Evolutionary conservation across 2,888 invertebrate genomes (phyloP).

Genomic region (Lepeophtheirus nordmannii): DNA sequence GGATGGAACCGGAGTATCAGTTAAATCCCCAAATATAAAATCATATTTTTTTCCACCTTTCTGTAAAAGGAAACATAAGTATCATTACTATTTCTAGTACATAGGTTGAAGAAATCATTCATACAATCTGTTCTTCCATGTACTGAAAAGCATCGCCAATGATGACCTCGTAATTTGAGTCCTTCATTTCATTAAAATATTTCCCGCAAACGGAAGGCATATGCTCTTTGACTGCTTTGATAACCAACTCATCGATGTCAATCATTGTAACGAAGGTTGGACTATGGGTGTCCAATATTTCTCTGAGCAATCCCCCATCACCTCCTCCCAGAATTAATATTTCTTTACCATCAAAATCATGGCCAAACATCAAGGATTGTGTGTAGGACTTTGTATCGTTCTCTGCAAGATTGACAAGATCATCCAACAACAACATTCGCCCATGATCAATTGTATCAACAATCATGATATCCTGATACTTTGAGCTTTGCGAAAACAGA

Average conservation of each 20-base stretch:
- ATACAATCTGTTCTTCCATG: slow-evolving; percentile 54
- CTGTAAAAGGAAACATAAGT: slow-evolving; percentile 9
- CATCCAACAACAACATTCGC: slow-evolving; percentile 77
- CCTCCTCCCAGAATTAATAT: slow-evolving; percentile 85
- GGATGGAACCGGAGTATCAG: slow-evolving; percentile 76
- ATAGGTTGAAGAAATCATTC: too few species aligned
- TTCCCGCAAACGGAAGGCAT: slow-evolving; percentile 72
- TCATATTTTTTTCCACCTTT: slow-evolving; percentile 65
- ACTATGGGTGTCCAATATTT: slow-evolving; percentile 56
- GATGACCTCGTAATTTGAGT: slow-evolving; percentile 47
- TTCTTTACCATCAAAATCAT: slow-evolving; percentile 50
- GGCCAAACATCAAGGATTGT: slow-evolving; percentile 57
- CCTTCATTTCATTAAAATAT: slow-evolving; percentile 52
- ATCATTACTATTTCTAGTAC: too few species aligned
- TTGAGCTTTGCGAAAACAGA: slow-evolving; percentile 62
- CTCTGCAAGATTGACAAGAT: slow-evolving; percentile 75
- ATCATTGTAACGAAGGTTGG: slow-evolving; percentile 78
- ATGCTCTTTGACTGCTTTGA: slow-evolving; percentile 67
- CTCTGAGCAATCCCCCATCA: slow-evolving; percentile 77
- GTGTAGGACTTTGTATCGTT: slow-evolving; percentile 71
- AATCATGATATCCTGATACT: slow-evolving; percentile 79
- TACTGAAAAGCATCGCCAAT: slow-evolving; percentile 76
- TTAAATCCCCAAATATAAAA: slow-evolving; percentile 80
- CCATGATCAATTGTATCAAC: slow-evolving; percentile 75
- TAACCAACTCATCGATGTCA: slow-evolving; percentile 73